These are phyloP conservation scores for Oryzias woworae DNA, from an alignment of 2,113 vertebrate genomes.

Conservation along the genomic window DNA sequence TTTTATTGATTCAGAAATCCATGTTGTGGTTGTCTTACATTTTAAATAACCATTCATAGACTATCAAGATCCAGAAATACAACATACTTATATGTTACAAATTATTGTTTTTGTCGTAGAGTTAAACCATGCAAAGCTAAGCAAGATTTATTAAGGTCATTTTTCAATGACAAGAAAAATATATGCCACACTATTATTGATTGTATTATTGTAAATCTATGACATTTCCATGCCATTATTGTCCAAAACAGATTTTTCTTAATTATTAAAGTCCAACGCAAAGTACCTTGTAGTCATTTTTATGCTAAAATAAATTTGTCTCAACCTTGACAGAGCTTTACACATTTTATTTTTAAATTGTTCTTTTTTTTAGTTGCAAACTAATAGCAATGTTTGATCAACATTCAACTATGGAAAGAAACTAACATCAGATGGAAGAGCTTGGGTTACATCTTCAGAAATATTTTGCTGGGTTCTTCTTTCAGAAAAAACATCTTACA, in stretches of 20 bases:
- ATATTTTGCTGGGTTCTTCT: background rate
- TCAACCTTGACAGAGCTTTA: background rate
- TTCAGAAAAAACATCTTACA: background rate
- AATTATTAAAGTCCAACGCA: background rate
- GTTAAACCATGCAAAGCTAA: constrained; percentile 9
- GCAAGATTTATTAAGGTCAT: constrained; percentile 13
- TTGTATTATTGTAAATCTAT: constrained; percentile 8
- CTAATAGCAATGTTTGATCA: too few relatives aligned
- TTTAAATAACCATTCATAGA: constrained; percentile 3
- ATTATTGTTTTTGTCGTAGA: constrained; percentile 11
- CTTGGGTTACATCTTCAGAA: too few relatives aligned
- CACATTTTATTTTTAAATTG: too few relatives aligned
- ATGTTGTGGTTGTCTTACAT: background rate
- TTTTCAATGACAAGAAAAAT: constrained; percentile 16
- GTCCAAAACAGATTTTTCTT: constrained; percentile 1
- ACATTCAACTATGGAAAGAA: too few relatives aligned
- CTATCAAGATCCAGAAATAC: background rate
- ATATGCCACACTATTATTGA: constrained; percentile 6
- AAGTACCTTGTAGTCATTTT: constrained; percentile 13
- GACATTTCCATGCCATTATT: background rate
- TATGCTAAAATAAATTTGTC: constrained; percentile 20
- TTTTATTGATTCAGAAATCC: background rate
- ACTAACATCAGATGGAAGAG: too few relatives aligned
- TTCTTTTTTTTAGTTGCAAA: too few relatives aligned
- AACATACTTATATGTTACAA: constrained; percentile 1